Base-by-base conservation (phyloP, 2,888 invertebrate genomes). In the Tanypteryx hageni region DNA sequence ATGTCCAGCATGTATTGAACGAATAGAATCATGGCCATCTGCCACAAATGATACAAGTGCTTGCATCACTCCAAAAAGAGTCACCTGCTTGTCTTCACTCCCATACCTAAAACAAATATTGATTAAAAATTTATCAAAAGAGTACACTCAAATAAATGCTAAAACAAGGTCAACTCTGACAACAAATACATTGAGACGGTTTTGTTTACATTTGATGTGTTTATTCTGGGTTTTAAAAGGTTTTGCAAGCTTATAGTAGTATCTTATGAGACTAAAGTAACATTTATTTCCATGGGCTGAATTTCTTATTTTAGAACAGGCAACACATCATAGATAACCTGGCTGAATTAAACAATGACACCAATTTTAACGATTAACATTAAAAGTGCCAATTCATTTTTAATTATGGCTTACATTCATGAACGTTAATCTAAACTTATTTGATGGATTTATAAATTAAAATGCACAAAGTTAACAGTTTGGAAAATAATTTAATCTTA, bases 21-120 rank as follows among this genome's bases (percentile, higher is more conserved):
- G 96, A 93, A 99, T 97, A 93, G 97, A 97, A 95, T 99, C 99
- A 93, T 97, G 96, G 94, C 97, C 97, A 93, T 97, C 97, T 93
- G 97, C 97, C 0, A 99, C 98, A 94, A 98, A 98, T 93, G 98
- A 98, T 4, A 98, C 98, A 93, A 99, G 95, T 0, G 99, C 99
- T 95, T 99, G 98, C 96, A 99, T 98, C 0, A 99, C 98, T 22
- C 99, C 99, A 95, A 99, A 99, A 22, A 99, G 95, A 22, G 99
- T 98, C 11, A 98, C 99, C 94, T 99, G 95, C 95, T 98, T 98
- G 94, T 99, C 99, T 95, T 99, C 99, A 95, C 97, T 98, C 9
- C 99, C 99, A 95, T 98, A 97, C 94, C 98, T 98, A 94, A 64
- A 93, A 76, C 84, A 91, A 92, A 89, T 18, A 92, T 81, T 81